phyloP scores from a whole-genome alignment of 2,797 vertebrate genomes.

The Sebastolobus alascanus region DNA sequence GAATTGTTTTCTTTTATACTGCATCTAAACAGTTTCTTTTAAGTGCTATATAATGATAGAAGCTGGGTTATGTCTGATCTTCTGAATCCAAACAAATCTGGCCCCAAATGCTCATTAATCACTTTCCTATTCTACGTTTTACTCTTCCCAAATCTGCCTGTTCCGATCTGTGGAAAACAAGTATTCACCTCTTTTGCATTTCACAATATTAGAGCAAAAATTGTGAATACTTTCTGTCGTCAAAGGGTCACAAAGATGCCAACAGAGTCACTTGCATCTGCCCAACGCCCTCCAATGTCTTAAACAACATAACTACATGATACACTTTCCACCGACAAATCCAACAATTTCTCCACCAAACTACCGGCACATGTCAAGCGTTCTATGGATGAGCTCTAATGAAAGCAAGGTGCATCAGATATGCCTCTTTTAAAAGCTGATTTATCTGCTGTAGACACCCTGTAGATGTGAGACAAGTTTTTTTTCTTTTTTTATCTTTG shows the following conservation, averaged over 20 bases:
- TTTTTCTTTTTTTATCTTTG: background rate
- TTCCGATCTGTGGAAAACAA: background rate
- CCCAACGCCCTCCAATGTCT: constrained; percentile 1
- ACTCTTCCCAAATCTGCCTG: background rate
- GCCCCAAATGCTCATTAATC: constrained; percentile 9
- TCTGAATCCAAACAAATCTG: constrained; percentile 14
- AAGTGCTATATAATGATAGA: constrained; percentile 73
- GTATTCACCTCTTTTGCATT: background rate
- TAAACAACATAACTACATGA: constrained; percentile 1
- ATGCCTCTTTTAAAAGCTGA: background rate
- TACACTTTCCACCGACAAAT: background rate
- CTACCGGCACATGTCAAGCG: background rate
- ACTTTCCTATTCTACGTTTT: constrained; percentile 14
- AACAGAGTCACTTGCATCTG: constrained; percentile 26
- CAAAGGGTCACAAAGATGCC: constrained; percentile 5
- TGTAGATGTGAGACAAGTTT: background rate
- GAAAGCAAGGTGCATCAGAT: constrained; percentile 4
- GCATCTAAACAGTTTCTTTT: constrained; percentile 65
- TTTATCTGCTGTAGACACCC: background rate
- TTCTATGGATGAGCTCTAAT: constrained; percentile 8
- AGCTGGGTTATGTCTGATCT: background rate
- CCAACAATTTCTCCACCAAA: constrained; percentile 12
- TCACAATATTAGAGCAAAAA: constrained; percentile 2
- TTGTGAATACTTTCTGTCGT: background rate
- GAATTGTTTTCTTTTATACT: constrained; percentile 65